Evolutionary conservation across 2,888 invertebrate genomes (phyloP).

Genomic region (Tholera decimalis): DNA sequence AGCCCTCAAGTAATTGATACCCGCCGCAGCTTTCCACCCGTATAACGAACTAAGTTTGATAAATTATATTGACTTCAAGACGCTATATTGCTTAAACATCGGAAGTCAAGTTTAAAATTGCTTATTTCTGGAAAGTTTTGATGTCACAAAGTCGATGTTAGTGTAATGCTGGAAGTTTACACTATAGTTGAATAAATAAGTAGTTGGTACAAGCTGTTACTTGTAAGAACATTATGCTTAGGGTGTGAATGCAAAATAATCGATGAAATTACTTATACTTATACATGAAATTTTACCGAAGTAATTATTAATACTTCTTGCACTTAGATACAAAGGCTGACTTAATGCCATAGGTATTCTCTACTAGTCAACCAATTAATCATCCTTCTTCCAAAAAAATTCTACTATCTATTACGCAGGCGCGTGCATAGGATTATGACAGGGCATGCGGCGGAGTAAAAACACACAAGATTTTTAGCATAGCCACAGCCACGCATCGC

Average conservation of each 20-base stretch:
- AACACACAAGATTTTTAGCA: no score
- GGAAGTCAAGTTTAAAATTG: constrained; percentile 53
- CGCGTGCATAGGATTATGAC: no score
- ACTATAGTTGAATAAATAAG: constrained; percentile 33
- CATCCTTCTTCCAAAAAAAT: no score
- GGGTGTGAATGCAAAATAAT: not conserved
- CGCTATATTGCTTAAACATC: constrained; percentile 44
- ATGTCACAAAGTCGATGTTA: constrained; percentile 12
- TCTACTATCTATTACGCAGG: no score
- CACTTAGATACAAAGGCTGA: no score
- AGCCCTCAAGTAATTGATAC: constrained; percentile 49
- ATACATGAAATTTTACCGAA: no score
- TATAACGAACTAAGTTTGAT: constrained; percentile 58
- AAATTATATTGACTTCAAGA: constrained; percentile 57
- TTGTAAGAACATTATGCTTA: not conserved
- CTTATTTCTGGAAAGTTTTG: constrained; percentile 47
- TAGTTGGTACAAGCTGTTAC: not conserved
- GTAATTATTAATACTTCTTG: no score
- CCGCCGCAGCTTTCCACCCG: constrained; percentile 23
- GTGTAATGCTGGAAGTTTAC: constrained; percentile 29
- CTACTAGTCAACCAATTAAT: no score
- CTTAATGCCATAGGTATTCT: no score
- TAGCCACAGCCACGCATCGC: no score
- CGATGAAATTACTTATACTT: no score
- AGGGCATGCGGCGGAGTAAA: no score